Conservation (phyloP, 2,113 vertebrate genomes). For the Okapia johnstoni region DNA sequence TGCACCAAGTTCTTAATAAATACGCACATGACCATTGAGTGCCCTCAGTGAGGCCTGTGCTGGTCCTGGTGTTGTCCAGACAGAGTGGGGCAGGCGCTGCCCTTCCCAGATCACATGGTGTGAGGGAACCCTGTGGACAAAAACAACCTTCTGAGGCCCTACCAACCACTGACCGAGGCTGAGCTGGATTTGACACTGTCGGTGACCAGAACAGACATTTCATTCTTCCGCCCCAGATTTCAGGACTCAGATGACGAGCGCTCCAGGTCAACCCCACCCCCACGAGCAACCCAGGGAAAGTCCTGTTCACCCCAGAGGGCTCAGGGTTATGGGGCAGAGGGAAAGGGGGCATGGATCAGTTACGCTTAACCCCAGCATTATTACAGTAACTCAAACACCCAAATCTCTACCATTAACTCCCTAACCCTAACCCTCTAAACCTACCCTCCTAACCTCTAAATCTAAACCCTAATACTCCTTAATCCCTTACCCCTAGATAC, state of each 20-base stretch:
- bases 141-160: neutral
- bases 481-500: neutral
- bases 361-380: neutral
- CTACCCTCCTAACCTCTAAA: neutral
- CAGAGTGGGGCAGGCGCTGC: neutral
- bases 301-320: neutral
- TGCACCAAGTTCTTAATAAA: neutral
- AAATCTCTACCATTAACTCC: neutral
- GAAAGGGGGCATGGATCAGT: neutral
- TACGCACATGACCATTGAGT: neutral
- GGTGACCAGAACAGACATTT: neutral
- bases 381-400: neutral
- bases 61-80: neutral
- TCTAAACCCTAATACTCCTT: neutral
- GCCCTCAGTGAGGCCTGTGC: neutral
- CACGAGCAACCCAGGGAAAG: neutral
- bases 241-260: neutral
- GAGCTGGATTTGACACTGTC: neutral
- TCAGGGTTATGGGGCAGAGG: neutral
- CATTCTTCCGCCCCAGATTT: neutral
- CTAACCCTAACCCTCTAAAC: neutral
- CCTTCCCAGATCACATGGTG: neutral
- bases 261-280: neutral
- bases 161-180: accelerated
- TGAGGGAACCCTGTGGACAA: neutral